Evolutionary conservation across 2,888 invertebrate genomes (phyloP), one percentile per base, ranked within the genome.

Genomic region (Diloba caeruleocephala): DNA sequence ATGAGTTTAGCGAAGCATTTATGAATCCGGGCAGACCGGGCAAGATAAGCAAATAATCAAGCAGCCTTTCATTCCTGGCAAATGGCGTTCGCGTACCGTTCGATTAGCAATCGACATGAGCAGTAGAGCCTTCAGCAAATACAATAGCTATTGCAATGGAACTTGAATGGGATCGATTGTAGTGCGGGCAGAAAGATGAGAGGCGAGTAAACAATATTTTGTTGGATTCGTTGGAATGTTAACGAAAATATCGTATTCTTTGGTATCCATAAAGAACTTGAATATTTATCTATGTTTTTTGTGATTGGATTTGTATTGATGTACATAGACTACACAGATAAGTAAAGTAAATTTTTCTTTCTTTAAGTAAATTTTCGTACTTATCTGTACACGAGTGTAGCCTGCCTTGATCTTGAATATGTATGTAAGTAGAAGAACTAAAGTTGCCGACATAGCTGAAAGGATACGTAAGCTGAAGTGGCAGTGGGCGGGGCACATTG

Each of bases 91-190:
- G 78, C 80, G 76, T 84, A 81, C 81, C 81, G 74, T 79, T 81
- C 84, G 82, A 89, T 86, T 85, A 86, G 78, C 87, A 86, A 89
- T 89, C 88, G 86, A 91, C 91, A 89, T 83, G 88, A 85, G 81
- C 87, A 73, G 82, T 84, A 78, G 84, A 92, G 92, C 86, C 85
- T 84, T 91, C 82, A 65, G 89, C 85, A 92, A 92, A 92, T 79
- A 90, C 88, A 89, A 89, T 89, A 88, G 84, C 81, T 81, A 79
- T 79, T 84, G 88, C 88, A 87, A 83, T 83, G 81, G 78, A 79
- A 76, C 85, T 85, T 80, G 81, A 88, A 84, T 79, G 71, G 76
- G 76, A 74, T 73, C 77, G 79, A 84, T 82, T 70, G 83, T 82
- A 81, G 79, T 74, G 74, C 75, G 74, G 76, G 74, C 75, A 75